phyloP scores from a whole-genome alignment of 2,113 vertebrate genomes.

The Hippotragus niger region DNA sequence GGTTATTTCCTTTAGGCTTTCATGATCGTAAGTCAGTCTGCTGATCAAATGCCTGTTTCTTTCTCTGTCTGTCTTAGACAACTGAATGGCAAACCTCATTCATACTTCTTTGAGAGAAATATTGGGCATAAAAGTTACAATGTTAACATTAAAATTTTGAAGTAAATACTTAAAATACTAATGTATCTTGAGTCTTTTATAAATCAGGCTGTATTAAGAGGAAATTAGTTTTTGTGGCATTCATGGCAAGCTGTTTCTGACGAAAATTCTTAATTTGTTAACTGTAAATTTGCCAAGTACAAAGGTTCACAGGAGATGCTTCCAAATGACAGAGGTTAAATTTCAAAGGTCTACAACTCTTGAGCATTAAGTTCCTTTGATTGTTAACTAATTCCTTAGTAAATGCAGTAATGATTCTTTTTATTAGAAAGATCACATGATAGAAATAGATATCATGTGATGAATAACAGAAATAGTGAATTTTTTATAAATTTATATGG shows the following conservation, averaged over 20 bases:
- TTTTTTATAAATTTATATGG: conserved; percentile 30
- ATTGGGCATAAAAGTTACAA: not conserved
- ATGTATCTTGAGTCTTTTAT: not conserved
- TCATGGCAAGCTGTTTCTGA: not conserved
- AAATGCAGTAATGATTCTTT: not conserved
- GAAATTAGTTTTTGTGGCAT: not conserved
- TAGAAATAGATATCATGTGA: not conserved
- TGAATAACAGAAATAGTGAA: not conserved
- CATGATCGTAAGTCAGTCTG: not conserved
- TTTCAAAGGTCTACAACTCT: not conserved
- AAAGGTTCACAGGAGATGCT: not conserved
- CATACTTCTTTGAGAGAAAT: not conserved
- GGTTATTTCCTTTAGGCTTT: conserved; percentile 10
- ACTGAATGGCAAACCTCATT: conserved; percentile 16
- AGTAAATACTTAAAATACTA: not conserved
- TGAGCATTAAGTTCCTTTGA: not conserved
- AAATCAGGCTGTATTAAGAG: conserved; percentile 1
- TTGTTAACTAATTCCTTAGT: not conserved
- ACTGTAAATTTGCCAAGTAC: not conserved
- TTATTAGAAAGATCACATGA: not conserved
- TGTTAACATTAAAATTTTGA: not conserved
- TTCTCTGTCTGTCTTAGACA: not conserved
- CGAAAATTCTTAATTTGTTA: not conserved
- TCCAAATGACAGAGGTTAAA: not conserved
- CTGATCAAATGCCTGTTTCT: not conserved